A percentile compares a stretch with the other conserved stretches of the same genome.
These are phyloP conservation scores for Diuraphis noxia DNA, from an alignment of 1,140 invertebrate genomes.

Conservation along the genomic window DNA sequence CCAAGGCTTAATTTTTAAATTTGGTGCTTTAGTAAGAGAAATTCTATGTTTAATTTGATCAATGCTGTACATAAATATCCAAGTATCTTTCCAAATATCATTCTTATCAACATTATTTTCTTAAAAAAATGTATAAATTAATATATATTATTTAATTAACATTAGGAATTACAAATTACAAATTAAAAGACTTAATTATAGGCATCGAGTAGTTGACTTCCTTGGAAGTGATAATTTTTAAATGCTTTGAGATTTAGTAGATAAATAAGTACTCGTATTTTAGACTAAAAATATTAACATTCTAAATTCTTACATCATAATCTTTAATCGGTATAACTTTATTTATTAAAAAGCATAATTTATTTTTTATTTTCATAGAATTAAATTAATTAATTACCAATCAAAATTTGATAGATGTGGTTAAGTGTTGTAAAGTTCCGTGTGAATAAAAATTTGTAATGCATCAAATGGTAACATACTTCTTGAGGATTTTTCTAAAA, in stretches of 20 bases:
- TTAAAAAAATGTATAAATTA: background rate
- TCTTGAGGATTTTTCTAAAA: slow-evolving; percentile 33
- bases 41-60: slow-evolving; percentile 15
- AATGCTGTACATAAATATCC: slow-evolving; percentile 34
- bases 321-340: too few relatives aligned
- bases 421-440: background rate
- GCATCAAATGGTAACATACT: slow-evolving; percentile 40
- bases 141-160: background rate
- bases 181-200: background rate
- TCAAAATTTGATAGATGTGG: slow-evolving; percentile 8
- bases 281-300: background rate
- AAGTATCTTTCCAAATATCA: slow-evolving; percentile 37
- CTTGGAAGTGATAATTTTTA: background rate
- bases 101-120: slow-evolving; percentile 26
- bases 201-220: too few relatives aligned
- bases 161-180: background rate
- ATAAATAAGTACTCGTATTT: background rate
- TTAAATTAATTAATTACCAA: background rate
- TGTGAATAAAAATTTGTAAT: slow-evolving; percentile 32
- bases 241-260: background rate
- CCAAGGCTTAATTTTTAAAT: slow-evolving; percentile 16
- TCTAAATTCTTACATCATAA: too few relatives aligned
- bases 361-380: background rate
- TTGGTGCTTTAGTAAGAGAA: background rate
- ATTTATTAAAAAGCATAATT: background rate